These are phyloP conservation scores for Acleris cristana DNA, from an alignment of 2,888 invertebrate genomes.

Conservation along the genomic window DNA sequence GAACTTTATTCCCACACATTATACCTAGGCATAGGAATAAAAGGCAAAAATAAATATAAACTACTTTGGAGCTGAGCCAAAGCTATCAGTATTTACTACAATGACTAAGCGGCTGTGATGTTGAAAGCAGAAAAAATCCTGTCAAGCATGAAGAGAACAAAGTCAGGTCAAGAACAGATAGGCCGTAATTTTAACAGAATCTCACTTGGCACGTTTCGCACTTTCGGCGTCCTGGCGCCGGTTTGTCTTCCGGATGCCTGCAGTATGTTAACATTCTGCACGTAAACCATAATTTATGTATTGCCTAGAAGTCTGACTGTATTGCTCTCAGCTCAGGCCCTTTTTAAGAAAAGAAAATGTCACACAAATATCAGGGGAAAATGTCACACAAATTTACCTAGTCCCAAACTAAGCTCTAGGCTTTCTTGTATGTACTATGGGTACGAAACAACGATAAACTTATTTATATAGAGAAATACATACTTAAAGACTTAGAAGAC, in stretches of 20 bases:
- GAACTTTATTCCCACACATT: not conserved
- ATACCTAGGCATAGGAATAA: not conserved
- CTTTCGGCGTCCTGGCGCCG: constrained; percentile 15
- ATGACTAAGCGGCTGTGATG: constrained; percentile 4
- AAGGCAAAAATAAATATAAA: constrained; percentile 6
- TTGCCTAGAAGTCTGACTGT: not conserved
- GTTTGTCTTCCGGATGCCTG: constrained; percentile 4
- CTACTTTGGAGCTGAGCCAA: constrained; percentile 21
- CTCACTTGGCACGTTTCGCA: constrained; percentile 24
- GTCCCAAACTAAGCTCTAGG: too few species aligned
- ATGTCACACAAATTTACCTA: too few species aligned
- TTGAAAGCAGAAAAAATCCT: constrained; percentile 13
- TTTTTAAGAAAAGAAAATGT: not conserved
- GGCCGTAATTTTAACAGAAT: constrained; percentile 12
- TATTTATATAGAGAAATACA: too few species aligned
- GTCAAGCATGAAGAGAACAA: constrained; percentile 9
- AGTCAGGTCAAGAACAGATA: constrained; percentile 7
- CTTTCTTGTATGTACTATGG: too few species aligned
- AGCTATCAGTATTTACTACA: constrained; percentile 18
- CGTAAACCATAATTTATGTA: not conserved
- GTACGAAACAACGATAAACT: too few species aligned
- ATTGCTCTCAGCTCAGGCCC: not conserved
- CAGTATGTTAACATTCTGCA: constrained; percentile 4
- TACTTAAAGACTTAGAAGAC: too few species aligned
- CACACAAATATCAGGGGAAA: too few species aligned